phyloP scores from a whole-genome alignment of 2,797 vertebrate species.

The Argyrosomus regius region DNA sequence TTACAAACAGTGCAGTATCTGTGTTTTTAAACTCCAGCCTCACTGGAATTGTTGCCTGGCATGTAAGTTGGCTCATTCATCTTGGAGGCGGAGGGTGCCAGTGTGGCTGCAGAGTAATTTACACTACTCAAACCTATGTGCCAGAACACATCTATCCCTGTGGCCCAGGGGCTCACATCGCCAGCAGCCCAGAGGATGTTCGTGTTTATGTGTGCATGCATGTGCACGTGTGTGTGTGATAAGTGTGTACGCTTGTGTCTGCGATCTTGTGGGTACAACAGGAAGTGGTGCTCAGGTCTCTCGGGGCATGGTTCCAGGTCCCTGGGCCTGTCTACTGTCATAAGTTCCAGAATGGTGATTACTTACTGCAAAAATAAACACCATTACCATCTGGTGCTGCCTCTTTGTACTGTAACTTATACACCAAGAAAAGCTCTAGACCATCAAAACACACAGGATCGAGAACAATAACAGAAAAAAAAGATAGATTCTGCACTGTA shows the following conservation, averaged over 20 bases:
- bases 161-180: conserved; percentile 61
- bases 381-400: conserved; percentile 82
- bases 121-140: conserved; percentile 67
- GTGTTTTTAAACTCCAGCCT: conserved; percentile 58
- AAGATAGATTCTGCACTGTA: conserved; percentile 31
- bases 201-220: conserved; percentile 52
- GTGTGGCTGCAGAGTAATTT: conserved; percentile 75
- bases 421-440: conserved; percentile 81
- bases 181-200: conserved; percentile 61
- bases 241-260: conserved; percentile 44
- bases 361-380: conserved; percentile 85
- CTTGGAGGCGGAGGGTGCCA: conserved; percentile 70
- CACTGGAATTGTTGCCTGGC: conserved; percentile 67
- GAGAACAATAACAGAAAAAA: conserved; percentile 67
- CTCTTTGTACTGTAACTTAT: conserved; percentile 79
- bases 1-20: conserved; percentile 41
- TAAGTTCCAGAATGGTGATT: conserved; percentile 82
- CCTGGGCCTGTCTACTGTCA: conserved; percentile 79
- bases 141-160: conserved; percentile 75
- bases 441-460: conserved; percentile 82
- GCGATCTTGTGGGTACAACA: conserved; percentile 69
- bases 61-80: conserved; percentile 74
- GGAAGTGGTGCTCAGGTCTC: conserved; percentile 78
- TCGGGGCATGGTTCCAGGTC: conserved; percentile 76
- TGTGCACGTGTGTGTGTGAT: conserved; percentile 26